Evolutionary conservation across 2,113 vertebrate species (phyloP).

Genomic region (Sinocyclocheilus anophthalmus): DNA sequence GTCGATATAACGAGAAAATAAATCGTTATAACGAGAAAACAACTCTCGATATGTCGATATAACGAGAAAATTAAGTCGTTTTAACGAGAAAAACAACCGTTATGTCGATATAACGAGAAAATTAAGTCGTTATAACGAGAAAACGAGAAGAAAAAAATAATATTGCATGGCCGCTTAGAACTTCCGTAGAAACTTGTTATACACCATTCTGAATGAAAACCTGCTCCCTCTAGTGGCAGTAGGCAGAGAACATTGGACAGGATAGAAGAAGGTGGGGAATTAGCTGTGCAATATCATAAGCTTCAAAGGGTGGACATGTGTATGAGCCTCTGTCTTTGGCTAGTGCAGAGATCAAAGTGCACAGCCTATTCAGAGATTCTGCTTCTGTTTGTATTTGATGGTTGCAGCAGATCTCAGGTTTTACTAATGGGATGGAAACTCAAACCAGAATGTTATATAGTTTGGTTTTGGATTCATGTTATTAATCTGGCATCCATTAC

Average conservation of each 20-base stretch:
- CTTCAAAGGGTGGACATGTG: slow-evolving; percentile 65
- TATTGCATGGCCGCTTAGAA: no score
- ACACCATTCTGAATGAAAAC: background rate
- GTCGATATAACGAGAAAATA: no score
- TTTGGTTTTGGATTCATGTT: background rate
- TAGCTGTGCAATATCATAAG: slow-evolving; percentile 55
- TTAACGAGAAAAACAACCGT: no score
- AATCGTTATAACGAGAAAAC: no score
- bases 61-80: no score
- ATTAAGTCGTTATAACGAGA: no score
- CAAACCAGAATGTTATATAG: background rate
- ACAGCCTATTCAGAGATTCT: slow-evolving; percentile 27
- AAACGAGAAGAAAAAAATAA: no score
- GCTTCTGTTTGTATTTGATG: slow-evolving; percentile 50
- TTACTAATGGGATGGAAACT: slow-evolving; percentile 34
- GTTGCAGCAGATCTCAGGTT: slow-evolving; percentile 37
- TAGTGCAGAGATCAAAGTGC: slow-evolving; percentile 61
- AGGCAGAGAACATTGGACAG: slow-evolving; percentile 45
- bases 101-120: no score
- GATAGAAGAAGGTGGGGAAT: slow-evolving; percentile 47
- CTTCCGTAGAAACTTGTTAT: no score
- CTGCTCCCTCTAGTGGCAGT: slow-evolving; percentile 43
- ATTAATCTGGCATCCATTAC: background rate
- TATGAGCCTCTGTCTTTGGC: slow-evolving; percentile 55
- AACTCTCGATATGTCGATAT: no score